Evolutionary conservation across 2,113 vertebrate species (phyloP).

Genomic region (Tragelaphus scriptus): DNA sequence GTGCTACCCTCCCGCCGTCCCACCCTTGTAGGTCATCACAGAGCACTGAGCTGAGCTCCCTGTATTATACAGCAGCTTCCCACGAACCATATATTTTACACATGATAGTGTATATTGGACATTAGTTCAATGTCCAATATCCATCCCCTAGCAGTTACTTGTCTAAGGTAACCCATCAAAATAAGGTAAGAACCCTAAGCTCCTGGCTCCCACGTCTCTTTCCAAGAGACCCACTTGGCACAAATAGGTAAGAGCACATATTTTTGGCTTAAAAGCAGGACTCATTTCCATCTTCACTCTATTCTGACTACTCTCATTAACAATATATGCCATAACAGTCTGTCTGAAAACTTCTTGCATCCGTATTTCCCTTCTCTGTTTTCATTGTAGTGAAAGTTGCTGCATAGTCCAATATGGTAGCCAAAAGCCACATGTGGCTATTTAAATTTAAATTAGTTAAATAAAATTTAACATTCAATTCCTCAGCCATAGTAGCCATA

Average conservation of each 20-base stretch:
- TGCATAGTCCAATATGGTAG: background rate
- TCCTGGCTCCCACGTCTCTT: background rate
- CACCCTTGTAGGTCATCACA: background rate
- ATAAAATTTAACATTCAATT: background rate
- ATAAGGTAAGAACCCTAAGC: background rate
- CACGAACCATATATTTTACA: background rate
- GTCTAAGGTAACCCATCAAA: background rate
- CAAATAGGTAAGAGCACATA: background rate
- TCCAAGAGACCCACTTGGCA: background rate
- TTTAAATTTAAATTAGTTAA: background rate
- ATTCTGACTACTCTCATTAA: background rate
- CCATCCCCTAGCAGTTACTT: background rate
- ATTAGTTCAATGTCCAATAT: background rate
- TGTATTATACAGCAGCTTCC: background rate
- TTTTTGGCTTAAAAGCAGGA: background rate
- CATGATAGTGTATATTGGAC: background rate
- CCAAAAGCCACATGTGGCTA: background rate
- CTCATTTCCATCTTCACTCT: background rate
- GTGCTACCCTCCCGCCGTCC: background rate
- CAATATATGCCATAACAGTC: background rate
- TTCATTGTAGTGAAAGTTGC: background rate
- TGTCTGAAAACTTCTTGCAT: background rate
- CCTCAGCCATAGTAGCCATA: background rate
- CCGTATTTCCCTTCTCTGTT: background rate
- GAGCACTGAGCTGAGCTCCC: background rate